Evolutionary conservation across 1,140 invertebrate genomes (phyloP), one percentile per base, ranked within the genome.

Genomic region (Ips nitidus): DNA sequence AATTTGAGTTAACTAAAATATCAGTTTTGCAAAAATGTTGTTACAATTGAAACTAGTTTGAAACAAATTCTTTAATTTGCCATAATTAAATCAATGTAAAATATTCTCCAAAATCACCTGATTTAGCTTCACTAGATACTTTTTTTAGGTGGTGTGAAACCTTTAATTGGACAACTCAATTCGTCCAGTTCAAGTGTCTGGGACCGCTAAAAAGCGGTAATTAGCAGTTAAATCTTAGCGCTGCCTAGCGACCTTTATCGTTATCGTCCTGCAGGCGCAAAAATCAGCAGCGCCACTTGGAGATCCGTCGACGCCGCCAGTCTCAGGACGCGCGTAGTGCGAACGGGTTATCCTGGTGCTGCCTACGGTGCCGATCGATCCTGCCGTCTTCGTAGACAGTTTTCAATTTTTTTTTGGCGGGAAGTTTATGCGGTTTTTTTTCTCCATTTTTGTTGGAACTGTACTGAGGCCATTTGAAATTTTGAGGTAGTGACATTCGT

Each of bases 301-400:
- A 41, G 61, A 63, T 52, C 45, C 39, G 61, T 40, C 38, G 61
- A 8, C 61, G 47, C 40, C 61, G 61, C 36, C 61, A 63, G 61
- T 63, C 61, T 63, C 61, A 63, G 61, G 61, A 63, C 61, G 61
- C 61, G 61, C 50, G 61, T 63, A 45, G 61, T 63, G 61, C 47
- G 37, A 63, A 39, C 38, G 45, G 61, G 40, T 63, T 50, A 63
- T 63, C 61, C 61, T 63, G 61, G 47, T 8, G 47, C 39, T 22
- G 8, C 41, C 56, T n/a, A 58, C 38, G 37, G 56, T 60, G 40
- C 22, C 42, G 61, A 63, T 63, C 45, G 45, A 50, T 61, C 61
- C 47, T 52, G 47, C 47, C n/a, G 52, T 52, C 39, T 41, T 38
- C 60, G 45, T 37, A 22, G 22, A 40, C 47, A 4, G 4, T 40